Evolutionary conservation across 1,140 invertebrate species (phyloP).

Genomic region (Zophobas atratus): DNA sequence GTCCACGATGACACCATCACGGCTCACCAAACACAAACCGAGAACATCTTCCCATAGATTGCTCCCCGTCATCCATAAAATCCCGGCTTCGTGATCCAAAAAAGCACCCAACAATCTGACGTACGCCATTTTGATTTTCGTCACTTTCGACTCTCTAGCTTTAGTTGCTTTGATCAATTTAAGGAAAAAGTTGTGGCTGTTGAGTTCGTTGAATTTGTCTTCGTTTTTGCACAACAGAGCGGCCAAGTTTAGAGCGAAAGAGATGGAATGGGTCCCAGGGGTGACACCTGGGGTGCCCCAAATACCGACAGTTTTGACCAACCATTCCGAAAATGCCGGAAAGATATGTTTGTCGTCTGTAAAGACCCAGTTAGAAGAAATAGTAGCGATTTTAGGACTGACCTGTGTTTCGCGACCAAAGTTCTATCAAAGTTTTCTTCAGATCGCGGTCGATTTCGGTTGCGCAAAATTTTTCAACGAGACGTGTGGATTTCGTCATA

Average conservation of each 20-base stretch:
- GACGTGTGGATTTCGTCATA: too few species aligned
- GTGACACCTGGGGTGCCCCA: slow-evolving; percentile 55
- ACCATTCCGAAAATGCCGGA: slow-evolving; percentile 56
- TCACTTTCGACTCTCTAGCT: slow-evolving; percentile 64
- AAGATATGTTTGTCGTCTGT: too few species aligned
- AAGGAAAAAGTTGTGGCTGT: slow-evolving; percentile 66
- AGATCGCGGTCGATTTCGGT: too few species aligned
- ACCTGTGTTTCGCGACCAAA: too few species aligned
- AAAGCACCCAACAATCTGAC: slow-evolving; percentile 72
- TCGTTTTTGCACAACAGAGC: slow-evolving; percentile 69
- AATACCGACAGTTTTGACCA: slow-evolving; percentile 50
- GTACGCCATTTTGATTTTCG: slow-evolving; percentile 73
- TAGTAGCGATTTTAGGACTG: too few species aligned
- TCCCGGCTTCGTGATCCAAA: slow-evolving; percentile 70
- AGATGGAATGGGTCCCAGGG: slow-evolving; percentile 67
- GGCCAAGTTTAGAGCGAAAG: slow-evolving; percentile 69
- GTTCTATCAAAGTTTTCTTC: too few species aligned
- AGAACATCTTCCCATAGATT: slow-evolving; percentile 72
- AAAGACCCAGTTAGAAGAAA: too few species aligned
- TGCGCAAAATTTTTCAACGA: too few species aligned
- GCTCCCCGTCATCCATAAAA: slow-evolving; percentile 72
- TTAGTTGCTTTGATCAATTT: slow-evolving; percentile 65
- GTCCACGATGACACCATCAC: slow-evolving; percentile 75
- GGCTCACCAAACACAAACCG: slow-evolving; percentile 72
- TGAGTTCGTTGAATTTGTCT: slow-evolving; percentile 65